Evolutionary conservation across 2,113 vertebrate species (phyloP).

Genomic region (Dendropsophus ebraccatus): DNA sequence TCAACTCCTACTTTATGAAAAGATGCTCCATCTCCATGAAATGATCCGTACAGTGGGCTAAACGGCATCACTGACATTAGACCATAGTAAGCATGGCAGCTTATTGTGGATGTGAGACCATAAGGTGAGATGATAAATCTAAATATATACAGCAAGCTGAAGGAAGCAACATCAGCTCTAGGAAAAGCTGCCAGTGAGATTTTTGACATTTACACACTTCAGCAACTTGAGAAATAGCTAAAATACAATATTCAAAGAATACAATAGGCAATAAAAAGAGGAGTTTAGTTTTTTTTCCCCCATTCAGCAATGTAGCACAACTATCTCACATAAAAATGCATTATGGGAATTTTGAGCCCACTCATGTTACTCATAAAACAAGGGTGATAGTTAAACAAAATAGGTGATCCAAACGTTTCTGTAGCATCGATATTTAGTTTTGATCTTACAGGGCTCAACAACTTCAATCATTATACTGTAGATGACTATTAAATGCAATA

Average conservation of each 20-base stretch:
- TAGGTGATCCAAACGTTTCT: not conserved
- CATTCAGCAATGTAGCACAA: constrained; percentile 30
- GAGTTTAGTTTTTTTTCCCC: constrained; percentile 36
- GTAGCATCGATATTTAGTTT: not conserved
- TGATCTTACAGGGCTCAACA: not conserved
- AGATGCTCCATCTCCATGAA: not conserved
- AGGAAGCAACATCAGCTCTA: constrained; percentile 4
- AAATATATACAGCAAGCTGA: constrained; percentile 12
- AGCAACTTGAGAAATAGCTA: constrained; percentile 38
- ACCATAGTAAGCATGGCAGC: not conserved
- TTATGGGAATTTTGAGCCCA: constrained; percentile 14
- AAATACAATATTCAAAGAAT: constrained; percentile 35
- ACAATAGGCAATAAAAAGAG: constrained; percentile 38
- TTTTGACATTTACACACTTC: constrained; percentile 44
- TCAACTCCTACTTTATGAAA: not conserved
- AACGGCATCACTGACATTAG: not conserved
- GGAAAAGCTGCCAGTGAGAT: constrained; percentile 20
- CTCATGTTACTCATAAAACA: constrained; percentile 12
- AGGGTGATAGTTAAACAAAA: not conserved
- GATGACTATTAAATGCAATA: not conserved
- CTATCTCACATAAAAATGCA: constrained; percentile 19
- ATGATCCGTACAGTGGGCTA: not conserved
- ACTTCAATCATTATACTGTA: not conserved
- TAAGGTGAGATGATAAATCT: constrained; percentile 37
- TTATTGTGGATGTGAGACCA: not conserved